Conservation (phyloP, 2,888 invertebrate genomes). For the Thera britannica region DNA sequence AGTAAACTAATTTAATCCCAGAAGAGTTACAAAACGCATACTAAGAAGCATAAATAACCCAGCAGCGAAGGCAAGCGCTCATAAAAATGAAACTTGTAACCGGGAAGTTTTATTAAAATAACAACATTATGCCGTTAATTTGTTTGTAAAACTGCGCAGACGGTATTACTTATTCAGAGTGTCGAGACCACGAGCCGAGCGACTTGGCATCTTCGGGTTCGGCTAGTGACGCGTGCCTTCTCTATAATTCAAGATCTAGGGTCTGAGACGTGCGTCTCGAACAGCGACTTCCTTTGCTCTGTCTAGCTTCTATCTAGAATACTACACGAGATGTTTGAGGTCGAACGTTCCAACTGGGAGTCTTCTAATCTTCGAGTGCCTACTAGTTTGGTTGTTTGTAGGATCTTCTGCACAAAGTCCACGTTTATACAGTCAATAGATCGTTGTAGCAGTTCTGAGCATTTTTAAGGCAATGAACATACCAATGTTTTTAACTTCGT, state of each 20-base stretch:
- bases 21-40: conserved; percentile 20
- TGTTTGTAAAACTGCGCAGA: conserved; percentile 83
- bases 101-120: conserved; percentile 81
- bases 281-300: conserved; percentile 13
- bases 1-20: conserved; percentile 16
- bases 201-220: conserved; percentile 50
- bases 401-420: no score
- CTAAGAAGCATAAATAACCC: conserved; percentile 63
- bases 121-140: conserved; percentile 82
- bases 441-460: no score
- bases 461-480: no score
- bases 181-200: conserved; percentile 66
- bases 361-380: not conserved
- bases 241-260: conserved; percentile 73
- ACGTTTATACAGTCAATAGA: no score
- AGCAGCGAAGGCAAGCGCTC: conserved; percentile 64
- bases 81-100: conserved; percentile 76
- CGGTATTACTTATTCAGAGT: conserved; percentile 81
- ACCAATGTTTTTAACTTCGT: no score
- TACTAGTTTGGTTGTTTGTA: not conserved
- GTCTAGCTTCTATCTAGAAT: conserved; percentile 14
- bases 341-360: not conserved
- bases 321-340: not conserved
- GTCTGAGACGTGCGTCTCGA: conserved; percentile 41
- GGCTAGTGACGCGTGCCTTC: conserved; percentile 67